These are phyloP conservation scores for Anguilla pacifica DNA, from an alignment of 2,797 vertebrate genomes.

Conservation along the genomic window DNA sequence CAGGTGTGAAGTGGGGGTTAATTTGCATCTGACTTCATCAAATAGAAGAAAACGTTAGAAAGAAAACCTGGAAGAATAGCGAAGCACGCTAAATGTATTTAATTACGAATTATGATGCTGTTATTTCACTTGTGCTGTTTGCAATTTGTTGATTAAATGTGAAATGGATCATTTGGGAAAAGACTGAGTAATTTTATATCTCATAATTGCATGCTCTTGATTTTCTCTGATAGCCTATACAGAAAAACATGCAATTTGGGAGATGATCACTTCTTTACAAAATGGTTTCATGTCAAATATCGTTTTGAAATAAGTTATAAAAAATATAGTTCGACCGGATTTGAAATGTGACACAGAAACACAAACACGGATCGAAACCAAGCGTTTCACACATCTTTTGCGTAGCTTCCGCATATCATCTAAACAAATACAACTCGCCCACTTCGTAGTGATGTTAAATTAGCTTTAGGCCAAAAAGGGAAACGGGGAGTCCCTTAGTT, in stretches of 20 bases:
- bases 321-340: background rate
- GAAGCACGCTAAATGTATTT: background rate
- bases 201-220: background rate
- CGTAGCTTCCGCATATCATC: constrained; percentile 66
- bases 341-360: too few relatives aligned
- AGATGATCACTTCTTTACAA: background rate
- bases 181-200: background rate
- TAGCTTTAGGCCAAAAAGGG: constrained; percentile 42
- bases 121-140: constrained; percentile 16
- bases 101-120: background rate
- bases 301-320: background rate
- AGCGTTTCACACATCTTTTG: constrained; percentile 60
- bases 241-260: background rate
- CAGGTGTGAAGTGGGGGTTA: constrained; percentile 42
- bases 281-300: background rate
- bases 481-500: constrained; percentile 47
- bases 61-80: background rate
- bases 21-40: constrained; percentile 37
- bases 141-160: constrained; percentile 55
- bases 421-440: constrained; percentile 67
- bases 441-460: constrained; percentile 64
- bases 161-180: constrained; percentile 25
- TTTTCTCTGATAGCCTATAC: background rate
- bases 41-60: background rate
- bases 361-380: constrained; percentile 62